Base-by-base conservation (phyloP, 23 tunicate species). In the Clavelina lepadiformis region DNA sequence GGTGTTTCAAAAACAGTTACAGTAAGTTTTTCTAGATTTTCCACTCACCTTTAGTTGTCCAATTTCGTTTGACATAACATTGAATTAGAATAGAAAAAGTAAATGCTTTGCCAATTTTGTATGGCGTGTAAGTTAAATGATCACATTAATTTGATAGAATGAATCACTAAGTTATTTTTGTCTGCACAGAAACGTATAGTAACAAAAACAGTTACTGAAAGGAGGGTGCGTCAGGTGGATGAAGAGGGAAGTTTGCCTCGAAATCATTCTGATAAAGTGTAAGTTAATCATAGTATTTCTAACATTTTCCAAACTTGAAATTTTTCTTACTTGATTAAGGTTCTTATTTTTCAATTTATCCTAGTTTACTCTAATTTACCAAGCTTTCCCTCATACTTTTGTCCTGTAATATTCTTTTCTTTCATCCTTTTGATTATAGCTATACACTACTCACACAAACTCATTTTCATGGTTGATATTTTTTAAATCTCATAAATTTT, bases 1-100 rank as follows among this genome's bases (percentile, higher is more conserved):
- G 97, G 97, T 49, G 85, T 76, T 26, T 74, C 79, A 24, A 89
- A 85, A 70, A 89, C 97, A 13, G 63, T 89, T 28, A 89, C 86
- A 18, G 96, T 88, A 53, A 44, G 74, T 45, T 28, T 22, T n/a
- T 20, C n/a, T 53, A 41, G 11, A 15, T 41, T 11, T 41, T 41
- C 15, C 15, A 15, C 49, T 41, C 15, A 11, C 11, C 15, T 41
- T 11, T 15, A 41, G 49, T 11, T 11, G 11, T 11, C 15, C 11
- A 15, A 41, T 41, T 11, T 41, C 15, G 49, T 41, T 41, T 11
- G 15, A 11, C 49, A 11, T 41, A 11, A 11, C 11, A 41, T 41
- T 41, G 49, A 11, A 11, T 41, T 41, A 11, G 11, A 11, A 41
- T 41, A 15, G 11, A 41, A 41, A 41, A 11, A 41, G 15, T 41